phyloP scores from a whole-genome alignment of 2,113 vertebrate genomes.

The Neofelis nebulosa region DNA sequence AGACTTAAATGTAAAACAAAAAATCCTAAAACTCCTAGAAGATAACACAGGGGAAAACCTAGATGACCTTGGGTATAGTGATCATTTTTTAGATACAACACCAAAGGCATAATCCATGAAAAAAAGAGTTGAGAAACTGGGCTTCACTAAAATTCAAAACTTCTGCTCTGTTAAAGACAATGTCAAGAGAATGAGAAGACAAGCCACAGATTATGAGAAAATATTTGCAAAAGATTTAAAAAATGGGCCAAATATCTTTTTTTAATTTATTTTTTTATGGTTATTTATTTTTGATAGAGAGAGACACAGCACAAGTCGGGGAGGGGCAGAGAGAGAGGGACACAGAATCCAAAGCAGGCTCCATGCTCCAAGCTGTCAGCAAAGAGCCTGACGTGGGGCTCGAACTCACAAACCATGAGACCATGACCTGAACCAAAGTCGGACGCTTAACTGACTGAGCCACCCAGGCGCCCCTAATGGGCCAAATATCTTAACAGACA shows the following conservation, averaged over 20 bases:
- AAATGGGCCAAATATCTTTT: neutral
- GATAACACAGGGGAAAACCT: neutral
- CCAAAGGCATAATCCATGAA: neutral
- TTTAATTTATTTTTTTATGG: no score
- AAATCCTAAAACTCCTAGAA: neutral
- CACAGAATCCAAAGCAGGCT: no score
- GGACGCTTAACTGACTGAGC: no score
- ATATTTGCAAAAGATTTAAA: neutral
- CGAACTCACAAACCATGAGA: no score
- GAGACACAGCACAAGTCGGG: no score
- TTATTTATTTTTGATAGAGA: no score
- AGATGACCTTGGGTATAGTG: neutral
- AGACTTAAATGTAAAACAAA: neutral
- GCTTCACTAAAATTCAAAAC: neutral
- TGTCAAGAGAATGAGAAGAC: neutral
- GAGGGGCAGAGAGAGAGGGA: no score
- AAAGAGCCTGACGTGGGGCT: no score
- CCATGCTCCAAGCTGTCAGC: no score
- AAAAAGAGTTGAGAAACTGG: neutral
- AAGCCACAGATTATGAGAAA: neutral
- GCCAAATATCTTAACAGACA: neutral
- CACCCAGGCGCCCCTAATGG: neutral
- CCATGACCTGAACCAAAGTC: no score
- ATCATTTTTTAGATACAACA: neutral
- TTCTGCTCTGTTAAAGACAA: neutral